phyloP scores from a whole-genome alignment of 37 sponge, comb jelly and placozoan species.

The Theonella swinhoei region DNA sequence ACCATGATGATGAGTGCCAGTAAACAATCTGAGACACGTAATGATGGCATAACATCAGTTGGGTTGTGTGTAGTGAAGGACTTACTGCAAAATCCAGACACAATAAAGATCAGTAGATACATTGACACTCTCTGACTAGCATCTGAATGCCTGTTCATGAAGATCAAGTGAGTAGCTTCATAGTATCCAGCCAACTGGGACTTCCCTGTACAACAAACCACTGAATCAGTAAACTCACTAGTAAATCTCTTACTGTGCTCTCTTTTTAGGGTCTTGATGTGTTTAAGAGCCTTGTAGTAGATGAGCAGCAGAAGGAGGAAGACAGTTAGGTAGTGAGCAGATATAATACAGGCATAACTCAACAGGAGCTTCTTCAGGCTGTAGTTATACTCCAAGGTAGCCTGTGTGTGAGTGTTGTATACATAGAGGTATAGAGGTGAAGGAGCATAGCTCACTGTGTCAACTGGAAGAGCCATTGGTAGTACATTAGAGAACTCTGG shows the following conservation, averaged over 20 bases:
- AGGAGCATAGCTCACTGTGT: neutral
- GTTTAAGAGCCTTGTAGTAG: neutral
- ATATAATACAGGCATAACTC: neutral
- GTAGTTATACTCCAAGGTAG: neutral
- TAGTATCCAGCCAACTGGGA: neutral
- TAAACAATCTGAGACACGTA: neutral
- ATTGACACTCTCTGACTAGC: neutral
- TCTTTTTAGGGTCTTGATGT: constrained; percentile 15
- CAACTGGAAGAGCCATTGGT: neutral
- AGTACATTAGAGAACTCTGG: constrained; percentile 11
- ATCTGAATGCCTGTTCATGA: neutral
- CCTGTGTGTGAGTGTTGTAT: no score
- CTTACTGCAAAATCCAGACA: neutral
- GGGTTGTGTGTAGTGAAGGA: neutral
- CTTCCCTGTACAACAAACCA: no score
- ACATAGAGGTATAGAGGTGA: no score
- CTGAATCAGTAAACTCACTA: neutral
- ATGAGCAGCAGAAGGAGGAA: neutral
- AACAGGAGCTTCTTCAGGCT: neutral
- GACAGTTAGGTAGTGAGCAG: neutral
- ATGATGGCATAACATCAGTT: neutral
- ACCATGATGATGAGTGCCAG: neutral
- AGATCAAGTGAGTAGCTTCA: neutral
- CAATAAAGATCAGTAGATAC: neutral
- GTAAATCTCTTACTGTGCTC: neutral